These are phyloP conservation scores for Limosa lapponica DNA, from an alignment of 2,797 vertebrate species.

Conservation along the genomic window DNA sequence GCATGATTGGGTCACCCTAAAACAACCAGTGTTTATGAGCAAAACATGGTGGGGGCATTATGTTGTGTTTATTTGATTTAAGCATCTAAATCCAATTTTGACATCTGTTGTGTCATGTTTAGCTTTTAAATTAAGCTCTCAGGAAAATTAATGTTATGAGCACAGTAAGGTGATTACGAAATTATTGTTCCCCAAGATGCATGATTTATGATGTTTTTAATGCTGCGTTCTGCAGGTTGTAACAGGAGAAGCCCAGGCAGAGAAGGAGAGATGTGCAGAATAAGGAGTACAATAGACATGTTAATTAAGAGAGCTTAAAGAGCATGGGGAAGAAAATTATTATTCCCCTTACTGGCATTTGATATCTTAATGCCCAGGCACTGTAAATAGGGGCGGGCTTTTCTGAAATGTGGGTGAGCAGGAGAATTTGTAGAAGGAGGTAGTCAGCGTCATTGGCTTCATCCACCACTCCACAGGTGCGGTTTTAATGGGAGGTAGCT, in stretches of 20 bases:
- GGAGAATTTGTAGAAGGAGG: background rate
- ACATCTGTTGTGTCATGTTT: background rate
- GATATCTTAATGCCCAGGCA: background rate
- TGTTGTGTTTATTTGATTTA: background rate
- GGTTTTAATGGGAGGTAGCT: background rate
- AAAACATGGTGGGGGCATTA: background rate
- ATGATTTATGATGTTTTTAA: background rate
- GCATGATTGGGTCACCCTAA: background rate
- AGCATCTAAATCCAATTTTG: background rate
- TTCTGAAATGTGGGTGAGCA: background rate
- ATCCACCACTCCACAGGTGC: background rate
- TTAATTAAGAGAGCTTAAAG: background rate
- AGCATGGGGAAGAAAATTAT: background rate
- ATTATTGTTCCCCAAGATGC: background rate
- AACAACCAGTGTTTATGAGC: background rate
- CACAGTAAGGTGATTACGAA: background rate
- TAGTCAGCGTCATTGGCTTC: background rate
- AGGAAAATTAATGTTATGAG: background rate
- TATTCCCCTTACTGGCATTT: background rate
- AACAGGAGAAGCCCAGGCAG: background rate
- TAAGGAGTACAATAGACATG: background rate
- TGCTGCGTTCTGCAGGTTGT: background rate
- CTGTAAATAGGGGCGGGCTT: background rate
- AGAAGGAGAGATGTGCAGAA: background rate
- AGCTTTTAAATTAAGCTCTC: conserved; percentile 28